A percentile compares a stretch with the other conserved stretches of the same genome.
These are phyloP conservation scores for Salpingus planirostris DNA, from an alignment of 2,888 invertebrate species.

Conservation along the genomic window DNA sequence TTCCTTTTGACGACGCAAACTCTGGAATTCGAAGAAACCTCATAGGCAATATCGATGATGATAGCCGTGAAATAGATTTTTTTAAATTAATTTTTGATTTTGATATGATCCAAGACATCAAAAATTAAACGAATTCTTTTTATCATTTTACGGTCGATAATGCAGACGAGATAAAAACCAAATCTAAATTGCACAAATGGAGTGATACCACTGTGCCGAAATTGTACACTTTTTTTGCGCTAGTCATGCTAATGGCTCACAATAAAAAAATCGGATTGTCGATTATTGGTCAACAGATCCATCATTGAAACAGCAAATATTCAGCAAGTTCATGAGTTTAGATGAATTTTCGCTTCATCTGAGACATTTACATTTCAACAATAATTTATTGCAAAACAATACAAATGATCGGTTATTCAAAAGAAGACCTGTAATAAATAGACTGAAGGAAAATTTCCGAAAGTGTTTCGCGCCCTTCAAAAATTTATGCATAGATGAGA, in stretches of 20 bases:
- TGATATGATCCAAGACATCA: not conserved
- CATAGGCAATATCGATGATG: not conserved
- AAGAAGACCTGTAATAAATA: constrained; percentile 7
- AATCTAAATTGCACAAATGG: not conserved
- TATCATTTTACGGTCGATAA: not conserved
- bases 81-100: not conserved
- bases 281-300: not conserved
- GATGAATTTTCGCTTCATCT: not conserved
- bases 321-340: not conserved
- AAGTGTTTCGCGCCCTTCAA: constrained; percentile 5
- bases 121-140: not conserved
- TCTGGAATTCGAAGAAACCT: not conserved
- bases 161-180: not conserved
- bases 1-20: not conserved
- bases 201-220: not conserved
- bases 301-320: not conserved
- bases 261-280: not conserved
- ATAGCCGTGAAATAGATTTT: not conserved
- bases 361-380: not conserved
- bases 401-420: constrained; percentile 1
- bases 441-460: constrained; percentile 9
- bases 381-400: not conserved
- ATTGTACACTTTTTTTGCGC: not conserved
- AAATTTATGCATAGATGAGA: constrained; percentile 10
- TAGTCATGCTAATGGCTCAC: not conserved